Evolutionary conservation across 2,113 vertebrate species (phyloP), one percentile per base, ranked within the genome.

Genomic region (Garra rufa): DNA sequence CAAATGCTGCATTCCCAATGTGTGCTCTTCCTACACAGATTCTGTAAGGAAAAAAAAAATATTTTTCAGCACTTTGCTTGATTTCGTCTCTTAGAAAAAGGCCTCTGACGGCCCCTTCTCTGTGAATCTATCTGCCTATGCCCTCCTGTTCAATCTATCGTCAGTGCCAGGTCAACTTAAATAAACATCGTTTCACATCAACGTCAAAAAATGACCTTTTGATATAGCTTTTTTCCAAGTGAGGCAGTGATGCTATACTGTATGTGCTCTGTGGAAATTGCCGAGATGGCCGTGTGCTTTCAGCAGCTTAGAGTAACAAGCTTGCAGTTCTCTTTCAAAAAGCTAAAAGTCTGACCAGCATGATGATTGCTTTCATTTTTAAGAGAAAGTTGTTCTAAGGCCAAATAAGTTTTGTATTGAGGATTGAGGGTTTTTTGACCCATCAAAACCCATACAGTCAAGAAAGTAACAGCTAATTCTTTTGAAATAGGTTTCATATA

Each of bases 361-460:
- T 63, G 75, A 78, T 69, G 61, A 84, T 59, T 70, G 79, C 74
- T 82, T 75, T 67, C 74, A 67, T 74, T 85, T 74, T 69, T 34
- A 82, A 73, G 44, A 43, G 75, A 85, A 67, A 83, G 76, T 74
- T 85, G 74, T 73, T 73, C 6, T 57, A 73, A 61, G 67, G 46
- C 74, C 76, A 71, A 82, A 77, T 84, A 65, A 43, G 48, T 84
- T 84, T 87, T 85, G 55, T 41, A 57, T 81, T 69, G 77, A 9
- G 21, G 76, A 43, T 52, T 44, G 34, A 65, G 55, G 52, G 70
- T 81, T 30, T 28, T 34, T 17, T 26, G 71, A 77, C 76, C 24
- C 55, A 67, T 75, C 44, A 6, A n/a, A 3, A 15, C 43, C 34
- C 21, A 55, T 38, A 8, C 59, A 55, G 52, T 26, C 13, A 0